phyloP scores from a whole-genome alignment of 2,888 invertebrate species.

The Villa cingulata region DNA sequence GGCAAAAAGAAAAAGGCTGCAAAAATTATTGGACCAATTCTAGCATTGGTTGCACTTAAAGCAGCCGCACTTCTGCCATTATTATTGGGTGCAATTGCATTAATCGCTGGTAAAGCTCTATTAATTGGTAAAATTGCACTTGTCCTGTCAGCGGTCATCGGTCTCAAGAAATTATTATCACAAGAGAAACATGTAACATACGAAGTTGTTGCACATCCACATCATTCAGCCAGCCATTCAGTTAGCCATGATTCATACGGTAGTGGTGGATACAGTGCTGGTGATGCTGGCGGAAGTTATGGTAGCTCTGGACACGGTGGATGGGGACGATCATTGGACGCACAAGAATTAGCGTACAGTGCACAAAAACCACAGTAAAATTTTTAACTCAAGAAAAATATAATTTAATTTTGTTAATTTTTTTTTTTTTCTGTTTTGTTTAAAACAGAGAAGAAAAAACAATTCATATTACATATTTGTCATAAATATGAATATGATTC shows the following conservation, averaged over 20 bases:
- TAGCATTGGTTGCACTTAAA: conserved; percentile 63
- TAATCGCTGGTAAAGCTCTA: conserved; percentile 75
- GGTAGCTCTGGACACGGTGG: conserved; percentile 53
- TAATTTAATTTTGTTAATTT: too few species aligned
- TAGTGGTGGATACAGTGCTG: conserved; percentile 42
- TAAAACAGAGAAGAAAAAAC: too few species aligned
- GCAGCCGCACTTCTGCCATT: conserved; percentile 66
- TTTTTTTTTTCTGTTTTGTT: too few species aligned
- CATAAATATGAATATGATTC: too few species aligned
- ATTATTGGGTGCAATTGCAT: conserved; percentile 65
- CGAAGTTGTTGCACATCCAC: conserved; percentile 75
- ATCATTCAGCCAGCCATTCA: conserved; percentile 56
- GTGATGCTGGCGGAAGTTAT: conserved; percentile 43
- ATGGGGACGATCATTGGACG: conserved; percentile 64
- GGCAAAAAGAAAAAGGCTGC: conserved; percentile 73
- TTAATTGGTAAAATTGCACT: conserved; percentile 74
- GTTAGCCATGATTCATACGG: conserved; percentile 52
- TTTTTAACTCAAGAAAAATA: too few species aligned
- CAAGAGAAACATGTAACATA: conserved; percentile 78
- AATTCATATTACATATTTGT: too few species aligned
- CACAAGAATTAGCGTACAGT: conserved; percentile 66
- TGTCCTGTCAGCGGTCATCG: conserved; percentile 69
- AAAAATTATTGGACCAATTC: conserved; percentile 62
- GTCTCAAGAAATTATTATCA: conserved; percentile 66
- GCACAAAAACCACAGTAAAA: conserved; percentile 51